Base-by-base conservation (phyloP, 2,888 invertebrate genomes). In the Troides helena region DNA sequence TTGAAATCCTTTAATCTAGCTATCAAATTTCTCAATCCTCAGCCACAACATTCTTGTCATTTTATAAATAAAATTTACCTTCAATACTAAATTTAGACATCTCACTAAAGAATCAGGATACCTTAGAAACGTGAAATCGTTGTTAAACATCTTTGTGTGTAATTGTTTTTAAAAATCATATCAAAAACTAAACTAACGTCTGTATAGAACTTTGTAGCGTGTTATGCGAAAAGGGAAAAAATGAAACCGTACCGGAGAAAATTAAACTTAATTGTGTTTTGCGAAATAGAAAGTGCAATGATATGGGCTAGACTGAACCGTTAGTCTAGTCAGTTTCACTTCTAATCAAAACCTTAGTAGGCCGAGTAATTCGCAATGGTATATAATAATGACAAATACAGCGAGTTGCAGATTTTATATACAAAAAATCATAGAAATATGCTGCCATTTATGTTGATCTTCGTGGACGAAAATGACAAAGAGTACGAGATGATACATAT, bases 251-350 rank as follows among this genome's bases (percentile, higher is more conserved):
- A 56, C 67, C 67, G 67, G 64, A 43, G 21, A 39, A 60, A 70
- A 70, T 67, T 60, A 67, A 21, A 60, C 56, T 64, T 64, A 67
- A 70, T 70, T 70, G 63, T 60, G 46, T 70, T 70, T 70, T 60
- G 63, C 70, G 63, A 67, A 70, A 67, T 70, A 70, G 67, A 70
- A 70, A 70, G 63, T 60, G 30, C 63, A 63, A 59, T 67, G 43
- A 64, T 70, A 60, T 50, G 62, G 58, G 57, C 58, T 46, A 60
- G 50, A 59, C 58, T 50, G 23, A 39, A 67, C 50, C 62, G 62
- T 59, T 63, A 36, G 58, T 53, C 23, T 50, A 30, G 36, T 25
- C 62, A 62, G 53, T 67, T 70, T 67, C 56, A 63, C 63, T 70
- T 64, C 46, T 25, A 67, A 64, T 67, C 57, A 57, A 62, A 58